phyloP scores from a whole-genome alignment of 1,140 invertebrate genomes.

The Trichonephila clavata region DNA sequence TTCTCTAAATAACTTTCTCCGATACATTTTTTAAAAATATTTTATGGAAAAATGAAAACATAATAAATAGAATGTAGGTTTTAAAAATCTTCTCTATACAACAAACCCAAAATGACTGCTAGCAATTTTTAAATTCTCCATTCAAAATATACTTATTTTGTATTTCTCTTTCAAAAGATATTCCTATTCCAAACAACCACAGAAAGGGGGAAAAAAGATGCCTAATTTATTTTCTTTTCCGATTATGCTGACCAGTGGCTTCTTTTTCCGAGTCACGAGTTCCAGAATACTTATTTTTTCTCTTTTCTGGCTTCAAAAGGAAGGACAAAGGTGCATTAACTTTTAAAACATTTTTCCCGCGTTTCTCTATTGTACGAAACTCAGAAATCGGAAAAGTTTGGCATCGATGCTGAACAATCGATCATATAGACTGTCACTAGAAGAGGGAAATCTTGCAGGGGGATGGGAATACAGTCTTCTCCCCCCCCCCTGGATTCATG shows the following conservation, averaged over 20 bases:
- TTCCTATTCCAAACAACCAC: neutral
- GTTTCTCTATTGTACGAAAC: constrained; percentile 54
- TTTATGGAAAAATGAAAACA: no score
- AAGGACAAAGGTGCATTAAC: constrained; percentile 49
- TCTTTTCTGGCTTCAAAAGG: constrained; percentile 7
- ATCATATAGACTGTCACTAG: constrained; percentile 49
- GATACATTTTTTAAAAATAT: no score
- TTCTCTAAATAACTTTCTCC: no score
- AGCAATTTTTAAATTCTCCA: no score
- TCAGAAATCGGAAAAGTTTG: constrained; percentile 65
- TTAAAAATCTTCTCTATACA: no score
- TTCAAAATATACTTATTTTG: no score
- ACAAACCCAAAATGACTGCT: no score
- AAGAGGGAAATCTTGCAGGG: neutral
- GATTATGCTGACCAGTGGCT: neutral
- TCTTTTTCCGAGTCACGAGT: constrained; percentile 33
- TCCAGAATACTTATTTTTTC: neutral
- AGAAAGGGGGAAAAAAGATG: neutral
- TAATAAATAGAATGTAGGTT: no score
- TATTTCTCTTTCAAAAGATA: neutral
- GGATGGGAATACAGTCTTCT: neutral
- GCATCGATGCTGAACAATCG: constrained; percentile 44
- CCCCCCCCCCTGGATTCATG: constrained; percentile 1
- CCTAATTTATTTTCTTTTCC: neutral
- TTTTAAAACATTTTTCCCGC: constrained; percentile 52